These are phyloP conservation scores for Agrochola lychnidis DNA, from an alignment of 2,888 invertebrate species.

Conservation along the genomic window DNA sequence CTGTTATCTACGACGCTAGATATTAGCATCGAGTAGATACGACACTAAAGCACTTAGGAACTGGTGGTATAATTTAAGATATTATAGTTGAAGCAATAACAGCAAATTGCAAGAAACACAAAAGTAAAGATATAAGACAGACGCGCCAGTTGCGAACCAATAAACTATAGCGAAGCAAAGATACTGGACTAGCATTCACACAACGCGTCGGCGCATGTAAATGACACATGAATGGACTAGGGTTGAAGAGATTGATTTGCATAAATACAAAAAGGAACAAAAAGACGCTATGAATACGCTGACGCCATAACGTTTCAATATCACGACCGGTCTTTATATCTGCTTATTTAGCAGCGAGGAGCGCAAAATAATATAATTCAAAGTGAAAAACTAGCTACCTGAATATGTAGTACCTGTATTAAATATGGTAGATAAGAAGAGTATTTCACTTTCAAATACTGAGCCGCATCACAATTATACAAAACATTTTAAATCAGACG, in stretches of 20 bases:
- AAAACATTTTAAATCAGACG: slow-evolving; percentile 62
- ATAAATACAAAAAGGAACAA: slow-evolving; percentile 65
- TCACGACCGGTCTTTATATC: slow-evolving; percentile 39
- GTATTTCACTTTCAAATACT: slow-evolving; percentile 54
- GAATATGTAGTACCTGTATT: slow-evolving; percentile 19
- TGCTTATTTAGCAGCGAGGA: slow-evolving; percentile 26
- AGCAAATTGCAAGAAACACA: slow-evolving; percentile 60
- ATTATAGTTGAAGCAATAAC: slow-evolving; percentile 68
- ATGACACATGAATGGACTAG: slow-evolving; percentile 72
- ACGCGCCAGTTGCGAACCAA: slow-evolving; percentile 51
- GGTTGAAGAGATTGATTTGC: slow-evolving; percentile 65
- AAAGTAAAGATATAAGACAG: slow-evolving; percentile 68
- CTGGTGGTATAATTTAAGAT: slow-evolving; percentile 69
- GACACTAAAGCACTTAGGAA: slow-evolving; percentile 71
- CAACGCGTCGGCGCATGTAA: slow-evolving; percentile 57
- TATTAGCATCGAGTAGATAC: slow-evolving; percentile 70
- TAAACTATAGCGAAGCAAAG: slow-evolving; percentile 50
- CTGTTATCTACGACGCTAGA: slow-evolving; percentile 72
- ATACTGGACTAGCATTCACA: slow-evolving; percentile 52
- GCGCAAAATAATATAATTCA: slow-evolving; percentile 30
- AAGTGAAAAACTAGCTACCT: slow-evolving; percentile 29
- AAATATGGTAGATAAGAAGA: slow-evolving; percentile 52
- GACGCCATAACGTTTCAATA: slow-evolving; percentile 48
- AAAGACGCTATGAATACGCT: slow-evolving; percentile 48
- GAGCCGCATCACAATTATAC: slow-evolving; percentile 52